Conservation (phyloP, 2,113 vertebrate genomes). For the Oreochromis tanganicae region DNA sequence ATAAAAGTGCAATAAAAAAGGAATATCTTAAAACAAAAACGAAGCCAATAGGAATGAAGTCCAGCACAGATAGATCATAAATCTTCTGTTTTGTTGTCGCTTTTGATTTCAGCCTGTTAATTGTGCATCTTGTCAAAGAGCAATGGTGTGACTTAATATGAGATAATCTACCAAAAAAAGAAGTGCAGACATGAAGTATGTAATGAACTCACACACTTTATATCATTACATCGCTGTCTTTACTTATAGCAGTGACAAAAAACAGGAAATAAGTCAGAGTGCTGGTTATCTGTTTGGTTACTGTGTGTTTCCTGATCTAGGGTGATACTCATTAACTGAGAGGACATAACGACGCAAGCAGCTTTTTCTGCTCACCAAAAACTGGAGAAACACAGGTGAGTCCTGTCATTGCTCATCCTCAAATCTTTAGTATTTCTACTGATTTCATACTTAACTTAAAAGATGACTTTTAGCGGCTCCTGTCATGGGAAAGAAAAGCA, state of each 20-base stretch:
- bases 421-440: neutral
- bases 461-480: neutral
- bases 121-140: neutral
- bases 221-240: neutral
- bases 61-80: neutral
- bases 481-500: neutral
- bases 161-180: neutral
- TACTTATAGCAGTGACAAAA: rapidly evolving
- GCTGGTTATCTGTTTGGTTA: rapidly evolving
- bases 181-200: neutral
- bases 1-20: neutral
- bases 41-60: neutral
- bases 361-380: neutral
- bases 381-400: neutral
- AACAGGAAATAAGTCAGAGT: neutral
- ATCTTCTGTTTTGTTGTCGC: neutral
- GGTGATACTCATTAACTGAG: neutral
- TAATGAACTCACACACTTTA: neutral
- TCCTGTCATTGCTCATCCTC: neutral
- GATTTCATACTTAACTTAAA: neutral
- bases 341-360: neutral
- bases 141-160: neutral
- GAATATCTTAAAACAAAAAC: neutral
- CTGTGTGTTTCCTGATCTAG: neutral
- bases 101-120: neutral